These are phyloP conservation scores for Branchellion lobata DNA, from an alignment of 2,888 invertebrate genomes.

Conservation along the genomic window DNA sequence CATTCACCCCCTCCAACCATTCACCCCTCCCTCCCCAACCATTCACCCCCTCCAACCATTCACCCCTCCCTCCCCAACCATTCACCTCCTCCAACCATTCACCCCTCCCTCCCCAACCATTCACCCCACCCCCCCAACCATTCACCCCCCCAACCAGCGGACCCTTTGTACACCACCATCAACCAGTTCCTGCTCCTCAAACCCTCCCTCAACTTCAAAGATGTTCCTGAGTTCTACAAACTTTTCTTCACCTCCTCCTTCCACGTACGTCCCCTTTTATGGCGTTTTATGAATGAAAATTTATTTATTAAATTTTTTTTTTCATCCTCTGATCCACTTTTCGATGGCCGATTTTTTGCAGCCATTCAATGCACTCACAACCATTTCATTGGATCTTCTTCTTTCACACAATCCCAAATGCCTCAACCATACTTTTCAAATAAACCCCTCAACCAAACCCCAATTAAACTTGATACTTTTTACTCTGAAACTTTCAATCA, in stretches of 20 bases:
- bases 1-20: too few relatives aligned
- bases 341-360: background rate
- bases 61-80: background rate
- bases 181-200: slow-evolving; percentile 78
- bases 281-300: background rate
- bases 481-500: too few relatives aligned
- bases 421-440: too few relatives aligned
- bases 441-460: too few relatives aligned
- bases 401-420: too few relatives aligned
- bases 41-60: background rate
- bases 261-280: slow-evolving; percentile 54
- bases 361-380: background rate
- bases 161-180: slow-evolving; percentile 76
- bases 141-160: too few relatives aligned
- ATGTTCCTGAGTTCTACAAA: slow-evolving; percentile 83
- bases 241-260: slow-evolving; percentile 79
- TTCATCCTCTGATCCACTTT: background rate
- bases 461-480: too few relatives aligned
- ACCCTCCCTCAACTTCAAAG: slow-evolving; percentile 73
- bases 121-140: background rate
- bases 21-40: background rate
- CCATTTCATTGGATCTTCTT: background rate
- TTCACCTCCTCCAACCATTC: too few relatives aligned
- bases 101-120: background rate
- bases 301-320: background rate